These are phyloP conservation scores for Apamea epomidion DNA, from an alignment of 2,888 invertebrate genomes.

Conservation along the genomic window DNA sequence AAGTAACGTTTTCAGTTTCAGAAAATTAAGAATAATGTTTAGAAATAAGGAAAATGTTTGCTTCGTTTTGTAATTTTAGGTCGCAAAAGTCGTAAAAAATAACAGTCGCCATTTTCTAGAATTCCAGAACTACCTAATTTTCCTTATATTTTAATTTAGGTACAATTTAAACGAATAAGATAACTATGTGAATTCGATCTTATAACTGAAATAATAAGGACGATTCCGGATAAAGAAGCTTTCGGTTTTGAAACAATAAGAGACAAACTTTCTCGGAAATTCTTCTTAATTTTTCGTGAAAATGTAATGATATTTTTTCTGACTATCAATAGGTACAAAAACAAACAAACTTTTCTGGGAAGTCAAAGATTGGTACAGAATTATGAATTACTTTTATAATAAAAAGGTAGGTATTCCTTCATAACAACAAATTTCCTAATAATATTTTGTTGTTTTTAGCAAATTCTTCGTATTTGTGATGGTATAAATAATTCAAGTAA, in stretches of 20 bases:
- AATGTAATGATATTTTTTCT: not conserved
- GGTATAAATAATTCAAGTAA: too few relatives aligned
- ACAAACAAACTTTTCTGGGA: not conserved
- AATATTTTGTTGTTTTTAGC: not conserved
- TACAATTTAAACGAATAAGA: conserved; percentile 36
- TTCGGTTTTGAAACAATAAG: conserved; percentile 2
- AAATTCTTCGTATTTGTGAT: not conserved
- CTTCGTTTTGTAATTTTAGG: not conserved
- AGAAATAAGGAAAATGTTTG: not conserved
- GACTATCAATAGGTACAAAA: not conserved
- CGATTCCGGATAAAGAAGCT: not conserved
- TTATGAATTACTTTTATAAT: not conserved
- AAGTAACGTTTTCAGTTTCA: not conserved
- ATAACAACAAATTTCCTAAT: not conserved
- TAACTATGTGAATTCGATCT: conserved; percentile 26
- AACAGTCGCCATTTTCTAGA: not conserved
- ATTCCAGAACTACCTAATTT: not conserved
- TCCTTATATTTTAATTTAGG: conserved; percentile 37
- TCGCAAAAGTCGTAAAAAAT: not conserved
- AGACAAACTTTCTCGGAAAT: not conserved
- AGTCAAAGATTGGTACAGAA: not conserved
- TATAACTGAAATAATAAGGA: conserved; percentile 1
- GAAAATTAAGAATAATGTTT: not conserved
- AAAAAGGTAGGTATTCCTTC: not conserved
- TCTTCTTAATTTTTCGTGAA: not conserved